Evolutionary conservation across 2,797 vertebrate genomes (phyloP).

Genomic region (Schizopygopsis pylzovi): DNA sequence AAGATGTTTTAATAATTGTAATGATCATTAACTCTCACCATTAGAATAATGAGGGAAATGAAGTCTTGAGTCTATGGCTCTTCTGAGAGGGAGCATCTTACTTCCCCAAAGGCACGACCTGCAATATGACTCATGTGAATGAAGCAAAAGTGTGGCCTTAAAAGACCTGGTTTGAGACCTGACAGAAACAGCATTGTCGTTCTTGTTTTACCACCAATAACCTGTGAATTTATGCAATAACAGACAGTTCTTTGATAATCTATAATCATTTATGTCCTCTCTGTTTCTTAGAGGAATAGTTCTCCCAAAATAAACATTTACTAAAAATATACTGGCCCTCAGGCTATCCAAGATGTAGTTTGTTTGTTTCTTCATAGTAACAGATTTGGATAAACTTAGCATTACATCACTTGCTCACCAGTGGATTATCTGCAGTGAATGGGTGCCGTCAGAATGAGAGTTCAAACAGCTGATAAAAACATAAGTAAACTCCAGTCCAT

Average conservation of each 20-base stretch:
- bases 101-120: neutral
- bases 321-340: neutral
- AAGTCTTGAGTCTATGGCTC: neutral
- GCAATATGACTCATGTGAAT: neutral
- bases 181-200: neutral
- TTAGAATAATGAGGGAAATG: neutral
- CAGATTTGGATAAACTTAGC: neutral
- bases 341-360: neutral
- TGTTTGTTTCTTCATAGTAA: neutral
- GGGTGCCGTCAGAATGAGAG: neutral
- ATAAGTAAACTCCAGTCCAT: neutral
- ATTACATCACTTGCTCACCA: neutral
- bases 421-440: neutral
- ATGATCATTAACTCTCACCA: constrained; percentile 17
- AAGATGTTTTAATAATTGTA: constrained; percentile 10
- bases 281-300: neutral
- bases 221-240: neutral
- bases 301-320: neutral
- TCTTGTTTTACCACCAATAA: neutral
- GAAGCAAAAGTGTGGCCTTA: constrained; percentile 3
- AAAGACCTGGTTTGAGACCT: neutral
- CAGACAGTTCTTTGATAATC: neutral
- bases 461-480: neutral
- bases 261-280: neutral
- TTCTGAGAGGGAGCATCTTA: neutral